Evolutionary conservation across 1,140 invertebrate species (phyloP).

Genomic region (Drosophila hydei): DNA sequence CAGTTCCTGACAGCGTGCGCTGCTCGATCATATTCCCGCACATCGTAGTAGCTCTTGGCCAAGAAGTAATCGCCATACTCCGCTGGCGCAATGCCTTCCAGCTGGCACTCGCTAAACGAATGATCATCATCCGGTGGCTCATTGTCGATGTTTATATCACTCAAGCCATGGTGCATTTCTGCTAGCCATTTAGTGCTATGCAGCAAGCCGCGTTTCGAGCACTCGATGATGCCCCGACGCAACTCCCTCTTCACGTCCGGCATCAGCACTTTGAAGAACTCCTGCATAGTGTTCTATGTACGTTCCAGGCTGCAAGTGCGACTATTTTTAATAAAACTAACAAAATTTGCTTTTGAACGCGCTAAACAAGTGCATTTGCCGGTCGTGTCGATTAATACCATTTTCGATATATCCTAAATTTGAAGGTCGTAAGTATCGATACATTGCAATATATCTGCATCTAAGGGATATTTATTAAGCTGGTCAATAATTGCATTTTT

Average conservation of each 20-base stretch:
- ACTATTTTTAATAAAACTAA: slow-evolving; percentile 7
- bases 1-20: slow-evolving; percentile 92
- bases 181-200: slow-evolving; percentile 91
- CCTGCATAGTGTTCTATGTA: slow-evolving; percentile 43
- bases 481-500: too few relatives aligned
- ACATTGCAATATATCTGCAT: not conserved
- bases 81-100: slow-evolving; percentile 83
- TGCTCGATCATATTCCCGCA: slow-evolving; percentile 96
- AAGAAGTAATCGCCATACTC: slow-evolving; percentile 91
- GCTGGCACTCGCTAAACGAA: slow-evolving; percentile 64
- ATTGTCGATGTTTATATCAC: slow-evolving; percentile 86
- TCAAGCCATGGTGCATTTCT: slow-evolving; percentile 91
- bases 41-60: slow-evolving; percentile 95
- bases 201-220: slow-evolving; percentile 75
- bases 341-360: slow-evolving; percentile 31
- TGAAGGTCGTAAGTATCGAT: not conserved
- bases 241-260: slow-evolving; percentile 77
- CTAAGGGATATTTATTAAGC: too few relatives aligned
- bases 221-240: slow-evolving; percentile 77
- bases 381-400: slow-evolving; percentile 28
- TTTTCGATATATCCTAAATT: slow-evolving; percentile 8
- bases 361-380: slow-evolving; percentile 59
- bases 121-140: slow-evolving; percentile 78
- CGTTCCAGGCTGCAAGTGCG: not conserved
- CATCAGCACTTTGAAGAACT: slow-evolving; percentile 68